phyloP scores from a whole-genome alignment of 2,888 invertebrate genomes.

The Lymantria monacha region DNA sequence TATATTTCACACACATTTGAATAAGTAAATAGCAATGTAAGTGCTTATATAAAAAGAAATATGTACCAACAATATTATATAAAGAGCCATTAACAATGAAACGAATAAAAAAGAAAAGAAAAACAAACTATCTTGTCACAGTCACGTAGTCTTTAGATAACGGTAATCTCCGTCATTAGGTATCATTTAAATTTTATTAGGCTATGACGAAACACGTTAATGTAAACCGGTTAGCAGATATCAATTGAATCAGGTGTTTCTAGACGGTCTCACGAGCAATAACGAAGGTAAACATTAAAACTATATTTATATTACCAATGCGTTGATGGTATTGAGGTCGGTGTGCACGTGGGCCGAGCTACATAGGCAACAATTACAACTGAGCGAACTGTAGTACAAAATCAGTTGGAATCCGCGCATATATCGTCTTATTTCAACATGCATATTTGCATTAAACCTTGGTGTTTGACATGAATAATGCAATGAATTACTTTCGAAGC shows the following conservation, averaged over 20 bases:
- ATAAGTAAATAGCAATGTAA: constrained; percentile 10
- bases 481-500: constrained; percentile 50
- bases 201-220: constrained; percentile 17
- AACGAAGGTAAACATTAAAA: constrained; percentile 49
- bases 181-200: constrained; percentile 8
- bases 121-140: constrained; percentile 9
- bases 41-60: constrained; percentile 1
- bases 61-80: constrained; percentile 12
- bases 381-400: constrained; percentile 15
- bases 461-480: constrained; percentile 50
- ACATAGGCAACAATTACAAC: constrained; percentile 12
- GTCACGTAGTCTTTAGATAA: constrained; percentile 22
- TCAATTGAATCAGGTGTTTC: constrained; percentile 28
- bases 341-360: constrained; percentile 26
- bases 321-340: constrained; percentile 34
- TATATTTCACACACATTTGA: neutral
- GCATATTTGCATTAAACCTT: constrained; percentile 60
- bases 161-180: constrained; percentile 12
- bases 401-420: constrained; percentile 26
- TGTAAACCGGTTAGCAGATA: constrained; percentile 26
- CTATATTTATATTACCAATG: constrained; percentile 32
- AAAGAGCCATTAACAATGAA: constrained; percentile 27
- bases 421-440: constrained; percentile 26
- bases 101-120: constrained; percentile 11
- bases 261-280: constrained; percentile 40